Percentiles rank a stretch among this genome's conserved stretches.
These are phyloP conservation scores for Homarus americanus DNA, from an alignment of 1,140 invertebrate genomes.

Conservation along the genomic window DNA sequence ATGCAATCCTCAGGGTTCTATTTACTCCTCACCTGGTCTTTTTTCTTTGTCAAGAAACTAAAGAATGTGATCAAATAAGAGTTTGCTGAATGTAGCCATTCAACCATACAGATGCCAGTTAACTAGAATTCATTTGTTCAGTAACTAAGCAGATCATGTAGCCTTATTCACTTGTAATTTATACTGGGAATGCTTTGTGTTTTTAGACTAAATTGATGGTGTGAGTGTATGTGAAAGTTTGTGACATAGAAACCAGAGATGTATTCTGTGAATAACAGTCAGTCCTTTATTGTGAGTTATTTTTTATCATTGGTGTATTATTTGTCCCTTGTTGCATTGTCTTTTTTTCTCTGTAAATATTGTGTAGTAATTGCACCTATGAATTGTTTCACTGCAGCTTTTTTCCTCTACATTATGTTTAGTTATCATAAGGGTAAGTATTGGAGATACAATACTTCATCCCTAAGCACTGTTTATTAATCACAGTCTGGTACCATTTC, in stretches of 20 bases:
- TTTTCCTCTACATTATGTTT: neutral
- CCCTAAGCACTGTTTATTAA: neutral
- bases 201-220: neutral
- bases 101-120: neutral
- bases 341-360: conserved; percentile 3
- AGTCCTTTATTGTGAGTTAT: neutral
- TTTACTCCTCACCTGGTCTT: no score
- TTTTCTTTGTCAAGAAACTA: neutral
- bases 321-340: neutral
- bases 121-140: neutral
- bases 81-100: neutral
- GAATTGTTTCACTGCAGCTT: conserved; percentile 1
- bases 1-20: no score
- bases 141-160: neutral
- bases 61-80: neutral
- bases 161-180: neutral
- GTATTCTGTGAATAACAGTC: neutral
- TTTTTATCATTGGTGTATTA: neutral
- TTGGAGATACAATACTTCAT: neutral
- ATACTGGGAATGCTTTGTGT: conserved; percentile 4
- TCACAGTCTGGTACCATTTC: neutral
- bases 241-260: neutral
- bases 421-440: neutral
- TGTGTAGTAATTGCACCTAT: neutral
- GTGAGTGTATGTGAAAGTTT: neutral